Conservation (phyloP, 2,888 invertebrate genomes). For the Holacanthella duospinosa region DNA sequence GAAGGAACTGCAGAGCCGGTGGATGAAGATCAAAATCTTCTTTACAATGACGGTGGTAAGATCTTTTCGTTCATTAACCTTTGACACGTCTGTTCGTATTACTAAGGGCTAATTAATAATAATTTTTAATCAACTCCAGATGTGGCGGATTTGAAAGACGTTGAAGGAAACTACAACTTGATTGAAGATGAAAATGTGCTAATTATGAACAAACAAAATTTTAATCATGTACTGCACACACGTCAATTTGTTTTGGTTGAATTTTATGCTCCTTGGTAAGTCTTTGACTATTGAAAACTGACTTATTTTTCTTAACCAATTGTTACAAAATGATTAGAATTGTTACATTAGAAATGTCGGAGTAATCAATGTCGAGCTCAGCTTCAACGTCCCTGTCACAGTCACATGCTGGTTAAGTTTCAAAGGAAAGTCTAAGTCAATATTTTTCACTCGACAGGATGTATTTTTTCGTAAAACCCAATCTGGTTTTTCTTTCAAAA, state of each 20-base stretch:
- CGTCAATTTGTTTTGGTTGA: slow-evolving; percentile 46
- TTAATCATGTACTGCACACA: slow-evolving; percentile 42
- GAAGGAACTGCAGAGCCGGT: not conserved
- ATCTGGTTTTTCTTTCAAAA: no score
- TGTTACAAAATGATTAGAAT: no score
- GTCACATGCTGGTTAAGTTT: not conserved
- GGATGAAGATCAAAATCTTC: no score
- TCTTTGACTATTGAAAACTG: no score
- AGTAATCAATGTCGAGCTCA: no score
- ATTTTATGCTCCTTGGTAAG: slow-evolving; percentile 51
- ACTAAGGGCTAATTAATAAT: not conserved
- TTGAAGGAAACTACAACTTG: slow-evolving; percentile 39
- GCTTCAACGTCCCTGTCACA: no score
- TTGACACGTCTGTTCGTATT: not conserved
- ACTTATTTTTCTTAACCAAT: no score
- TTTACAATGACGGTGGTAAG: slow-evolving; percentile 2
- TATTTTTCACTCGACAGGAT: not conserved
- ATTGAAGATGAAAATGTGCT: slow-evolving; percentile 43
- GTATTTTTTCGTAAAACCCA: not conserved
- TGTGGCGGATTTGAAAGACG: slow-evolving; percentile 37
- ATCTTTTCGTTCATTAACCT: not conserved
- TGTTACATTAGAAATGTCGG: no score
- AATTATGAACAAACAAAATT: slow-evolving; percentile 43
- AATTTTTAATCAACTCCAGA: slow-evolving; percentile 22
- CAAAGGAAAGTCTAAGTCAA: not conserved